Evolutionary conservation across 2,113 vertebrate genomes (phyloP).

Genomic region (Sprattus sprattus): DNA sequence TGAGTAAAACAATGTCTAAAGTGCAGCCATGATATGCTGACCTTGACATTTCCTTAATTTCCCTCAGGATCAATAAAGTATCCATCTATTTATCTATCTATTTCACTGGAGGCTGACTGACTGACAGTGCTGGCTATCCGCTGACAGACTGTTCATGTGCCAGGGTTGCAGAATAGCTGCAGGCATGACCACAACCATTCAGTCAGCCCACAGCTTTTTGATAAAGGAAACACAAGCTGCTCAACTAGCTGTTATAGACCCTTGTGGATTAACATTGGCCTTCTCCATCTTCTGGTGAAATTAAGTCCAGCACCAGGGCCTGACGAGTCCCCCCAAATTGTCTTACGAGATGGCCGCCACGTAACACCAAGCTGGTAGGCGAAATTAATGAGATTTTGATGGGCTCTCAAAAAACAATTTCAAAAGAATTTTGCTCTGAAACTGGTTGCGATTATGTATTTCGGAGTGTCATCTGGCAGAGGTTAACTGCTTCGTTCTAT

Average conservation of each 20-base stretch:
- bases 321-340: not conserved
- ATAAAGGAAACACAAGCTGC: too few species aligned
- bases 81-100: too few species aligned
- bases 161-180: not conserved
- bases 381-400: conserved; percentile 64
- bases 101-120: too few species aligned
- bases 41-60: too few species aligned
- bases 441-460: conserved; percentile 55
- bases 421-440: conserved; percentile 41
- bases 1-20: too few species aligned
- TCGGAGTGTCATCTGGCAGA: not conserved
- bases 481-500: not conserved
- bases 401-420: conserved; percentile 53
- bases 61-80: too few species aligned
- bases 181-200: not conserved
- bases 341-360: not conserved
- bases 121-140: too few species aligned
- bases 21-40: too few species aligned
- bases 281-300: not conserved
- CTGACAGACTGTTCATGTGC: not conserved
- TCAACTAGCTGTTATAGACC: not conserved
- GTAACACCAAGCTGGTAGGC: conserved; percentile 37
- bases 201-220: not conserved
- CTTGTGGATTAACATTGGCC: not conserved
- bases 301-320: not conserved